A percentile compares a stretch with the other conserved stretches of the same genome.
These are phyloP conservation scores for Thunnus albacares DNA, from an alignment of 2,797 vertebrate species.

Conservation along the genomic window DNA sequence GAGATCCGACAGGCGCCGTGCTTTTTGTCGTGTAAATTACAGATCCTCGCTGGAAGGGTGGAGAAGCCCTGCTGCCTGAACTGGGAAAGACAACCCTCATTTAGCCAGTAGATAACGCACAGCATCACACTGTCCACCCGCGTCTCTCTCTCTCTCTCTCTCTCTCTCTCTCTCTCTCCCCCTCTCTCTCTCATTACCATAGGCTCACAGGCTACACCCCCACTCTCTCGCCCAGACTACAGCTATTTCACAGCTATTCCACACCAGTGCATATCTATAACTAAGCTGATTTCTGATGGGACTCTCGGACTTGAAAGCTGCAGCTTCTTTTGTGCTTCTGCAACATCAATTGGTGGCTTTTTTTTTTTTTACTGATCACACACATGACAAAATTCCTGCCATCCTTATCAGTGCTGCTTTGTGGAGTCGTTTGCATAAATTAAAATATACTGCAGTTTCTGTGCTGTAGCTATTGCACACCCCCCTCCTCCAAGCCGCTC, in stretches of 20 bases:
- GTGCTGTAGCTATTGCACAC: not conserved
- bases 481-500: constrained; percentile 37
- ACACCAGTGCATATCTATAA: constrained; percentile 37
- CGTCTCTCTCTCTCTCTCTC: constrained; percentile 61
- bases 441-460: constrained; percentile 29
- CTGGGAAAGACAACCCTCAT: constrained; percentile 77
- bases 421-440: constrained; percentile 29
- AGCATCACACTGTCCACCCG: constrained; percentile 74
- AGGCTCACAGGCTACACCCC: constrained; percentile 78
- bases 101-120: constrained; percentile 74
- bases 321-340: constrained; percentile 29
- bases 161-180: constrained; percentile 46
- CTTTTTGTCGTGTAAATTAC: constrained; percentile 68
- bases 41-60: constrained; percentile 74
- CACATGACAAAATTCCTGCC: not conserved
- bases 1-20: constrained; percentile 61
- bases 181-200: constrained; percentile 65
- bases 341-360: constrained; percentile 11
- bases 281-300: constrained; percentile 25
- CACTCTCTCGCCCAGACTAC: constrained; percentile 60
- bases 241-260: constrained; percentile 54
- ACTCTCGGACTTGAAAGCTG: not conserved
- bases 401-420: constrained; percentile 11
- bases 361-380: not conserved
- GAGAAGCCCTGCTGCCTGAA: constrained; percentile 73